A percentile compares a stretch with the other conserved stretches of the same genome.
phyloP scores from a whole-genome alignment of 1,140 invertebrate species.

The Zaprionus kolodkinae region DNA sequence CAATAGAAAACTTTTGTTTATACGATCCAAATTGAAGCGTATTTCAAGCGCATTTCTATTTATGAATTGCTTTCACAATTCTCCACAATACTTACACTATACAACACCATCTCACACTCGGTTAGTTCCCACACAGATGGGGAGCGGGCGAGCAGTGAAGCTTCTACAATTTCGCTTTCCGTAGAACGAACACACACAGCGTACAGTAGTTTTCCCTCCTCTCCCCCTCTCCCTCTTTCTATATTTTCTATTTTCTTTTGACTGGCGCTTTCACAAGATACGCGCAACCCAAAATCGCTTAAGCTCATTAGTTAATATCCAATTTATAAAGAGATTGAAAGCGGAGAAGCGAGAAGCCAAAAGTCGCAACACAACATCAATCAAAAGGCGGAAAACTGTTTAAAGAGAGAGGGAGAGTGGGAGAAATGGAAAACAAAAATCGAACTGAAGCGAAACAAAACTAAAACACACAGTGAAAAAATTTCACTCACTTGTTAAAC shows the following conservation, averaged over 20 bases:
- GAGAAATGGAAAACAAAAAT: constrained; percentile 34
- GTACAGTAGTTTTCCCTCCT: constrained; percentile 3
- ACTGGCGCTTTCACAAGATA: constrained; percentile 62
- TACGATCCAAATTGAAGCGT: constrained; percentile 15
- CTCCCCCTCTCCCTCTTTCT: neutral
- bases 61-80: constrained; percentile 61
- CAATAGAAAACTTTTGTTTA: constrained; percentile 6
- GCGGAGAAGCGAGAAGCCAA: constrained; percentile 40
- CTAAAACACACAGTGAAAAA: constrained; percentile 33
- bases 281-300: constrained; percentile 56
- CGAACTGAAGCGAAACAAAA: constrained; percentile 12
- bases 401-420: neutral
- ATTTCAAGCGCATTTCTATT: constrained; percentile 35
- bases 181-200: constrained; percentile 61
- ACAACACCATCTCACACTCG: neutral
- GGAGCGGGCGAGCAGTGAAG: constrained; percentile 16
- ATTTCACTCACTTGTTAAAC: constrained; percentile 77
- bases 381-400: constrained; percentile 11
- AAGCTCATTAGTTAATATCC: constrained; percentile 82
- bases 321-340: constrained; percentile 68
- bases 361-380: constrained; percentile 50
- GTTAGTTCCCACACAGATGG: constrained; percentile 34
- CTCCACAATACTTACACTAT: neutral
- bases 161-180: constrained; percentile 48
- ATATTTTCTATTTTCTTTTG: constrained; percentile 22